Percentiles rank a stretch among this genome's conserved stretches.
Evolutionary conservation across 2,888 invertebrate species (phyloP).

Genomic region (Steinernema scapterisci): DNA sequence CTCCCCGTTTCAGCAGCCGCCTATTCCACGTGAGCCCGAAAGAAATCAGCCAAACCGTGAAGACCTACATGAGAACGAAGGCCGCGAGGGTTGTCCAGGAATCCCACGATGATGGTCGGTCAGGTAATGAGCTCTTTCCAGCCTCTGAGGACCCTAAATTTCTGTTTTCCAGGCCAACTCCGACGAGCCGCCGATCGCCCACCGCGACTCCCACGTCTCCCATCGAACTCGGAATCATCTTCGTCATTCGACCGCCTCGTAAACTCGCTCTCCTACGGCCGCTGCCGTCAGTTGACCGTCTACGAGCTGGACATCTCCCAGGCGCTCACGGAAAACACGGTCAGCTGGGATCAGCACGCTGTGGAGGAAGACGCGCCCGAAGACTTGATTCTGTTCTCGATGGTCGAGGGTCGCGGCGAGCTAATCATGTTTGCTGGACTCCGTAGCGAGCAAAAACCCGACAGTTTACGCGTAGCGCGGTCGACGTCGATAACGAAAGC

Average conservation of each 20-base stretch:
- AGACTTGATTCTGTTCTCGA: slow-evolving; percentile 85
- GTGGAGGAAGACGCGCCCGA: slow-evolving; percentile 74
- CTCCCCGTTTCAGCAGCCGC: not conserved
- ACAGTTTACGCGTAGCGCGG: slow-evolving; percentile 11
- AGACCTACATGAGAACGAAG: not conserved
- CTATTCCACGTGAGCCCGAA: not conserved
- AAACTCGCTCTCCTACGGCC: not conserved
- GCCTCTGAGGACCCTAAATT: no score
- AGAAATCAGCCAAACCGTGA: slow-evolving; percentile 3
- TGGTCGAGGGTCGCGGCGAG: slow-evolving; percentile 87
- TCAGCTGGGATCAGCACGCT: slow-evolving; percentile 69
- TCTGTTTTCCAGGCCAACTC: not conserved
- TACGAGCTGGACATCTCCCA: slow-evolving; percentile 82
- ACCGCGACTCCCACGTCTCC: not conserved
- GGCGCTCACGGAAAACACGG: slow-evolving; percentile 69
- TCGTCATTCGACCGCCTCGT: slow-evolving; percentile 1
- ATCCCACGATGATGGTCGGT: not conserved
- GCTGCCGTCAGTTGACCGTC: slow-evolving; percentile 67
- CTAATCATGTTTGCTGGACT: slow-evolving; percentile 95
- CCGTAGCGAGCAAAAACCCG: slow-evolving; percentile 65
- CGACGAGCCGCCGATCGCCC: not conserved
- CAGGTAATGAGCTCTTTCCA: no score
- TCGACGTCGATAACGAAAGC: slow-evolving; percentile 27
- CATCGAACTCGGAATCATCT: not conserved
- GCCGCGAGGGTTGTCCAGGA: not conserved